Evolutionary conservation across 1,140 invertebrate species (phyloP).

Genomic region (Bombus confusus): DNA sequence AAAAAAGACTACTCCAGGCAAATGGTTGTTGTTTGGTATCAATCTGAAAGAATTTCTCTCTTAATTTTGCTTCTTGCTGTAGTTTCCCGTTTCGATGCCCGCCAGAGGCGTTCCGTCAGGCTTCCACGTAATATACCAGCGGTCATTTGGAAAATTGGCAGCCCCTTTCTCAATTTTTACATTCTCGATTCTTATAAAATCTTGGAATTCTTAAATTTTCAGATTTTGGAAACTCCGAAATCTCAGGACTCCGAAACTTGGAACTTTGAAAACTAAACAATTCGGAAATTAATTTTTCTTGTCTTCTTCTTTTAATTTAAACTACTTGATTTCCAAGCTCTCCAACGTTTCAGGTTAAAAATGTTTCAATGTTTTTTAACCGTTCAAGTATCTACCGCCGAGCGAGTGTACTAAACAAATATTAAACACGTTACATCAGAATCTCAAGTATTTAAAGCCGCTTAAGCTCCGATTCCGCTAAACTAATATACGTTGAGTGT

Average conservation of each 20-base stretch:
- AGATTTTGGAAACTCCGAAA: background rate
- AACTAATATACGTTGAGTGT: background rate
- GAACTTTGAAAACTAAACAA: background rate
- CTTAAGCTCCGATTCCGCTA: background rate
- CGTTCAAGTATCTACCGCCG: background rate
- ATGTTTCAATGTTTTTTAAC: background rate
- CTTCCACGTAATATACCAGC: background rate
- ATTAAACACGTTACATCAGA: background rate
- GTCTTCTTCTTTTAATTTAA: no score
- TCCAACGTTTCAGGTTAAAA: background rate
- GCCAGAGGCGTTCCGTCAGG: background rate
- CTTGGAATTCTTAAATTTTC: background rate
- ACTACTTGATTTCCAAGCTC: background rate
- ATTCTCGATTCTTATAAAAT: background rate
- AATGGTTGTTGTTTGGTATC: conserved; percentile 46
- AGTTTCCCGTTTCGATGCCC: background rate
- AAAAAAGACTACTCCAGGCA: conserved; percentile 8
- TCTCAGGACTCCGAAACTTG: no score
- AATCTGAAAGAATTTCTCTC: conserved; percentile 42
- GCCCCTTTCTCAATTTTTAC: background rate
- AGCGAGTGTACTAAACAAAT: background rate
- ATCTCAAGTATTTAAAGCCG: background rate
- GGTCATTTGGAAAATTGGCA: background rate
- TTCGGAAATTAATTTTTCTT: background rate
- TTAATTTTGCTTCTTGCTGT: background rate